phyloP scores from a whole-genome alignment of 2,113 vertebrate genomes.

The Corythaeola cristata region DNA sequence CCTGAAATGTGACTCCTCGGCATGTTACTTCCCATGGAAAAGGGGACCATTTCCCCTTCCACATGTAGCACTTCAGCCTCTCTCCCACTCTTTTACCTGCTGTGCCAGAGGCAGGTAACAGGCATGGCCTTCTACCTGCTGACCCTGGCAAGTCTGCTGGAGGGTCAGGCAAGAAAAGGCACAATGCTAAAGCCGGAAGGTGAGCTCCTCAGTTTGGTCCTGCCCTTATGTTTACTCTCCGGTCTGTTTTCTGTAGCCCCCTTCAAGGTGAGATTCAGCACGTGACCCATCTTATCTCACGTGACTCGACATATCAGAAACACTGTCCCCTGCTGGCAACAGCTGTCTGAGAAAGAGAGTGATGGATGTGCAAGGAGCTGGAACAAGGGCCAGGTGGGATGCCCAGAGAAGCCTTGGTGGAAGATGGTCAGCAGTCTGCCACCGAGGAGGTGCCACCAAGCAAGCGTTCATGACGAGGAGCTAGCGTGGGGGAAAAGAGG shows the following conservation, averaged over 20 bases:
- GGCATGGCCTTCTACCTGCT: background rate
- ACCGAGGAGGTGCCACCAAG: background rate
- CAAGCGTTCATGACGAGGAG: background rate
- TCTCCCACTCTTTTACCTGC: background rate
- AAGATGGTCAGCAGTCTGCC: background rate
- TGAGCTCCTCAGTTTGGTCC: background rate
- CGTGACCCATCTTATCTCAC: accelerated
- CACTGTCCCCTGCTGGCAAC: accelerated
- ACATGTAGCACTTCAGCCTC: background rate
- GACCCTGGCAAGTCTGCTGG: background rate
- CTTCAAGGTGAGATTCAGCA: background rate
- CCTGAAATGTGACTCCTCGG: background rate
- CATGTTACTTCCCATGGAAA: background rate
- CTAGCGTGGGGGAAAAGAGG: accelerated
- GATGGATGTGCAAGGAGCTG: background rate
- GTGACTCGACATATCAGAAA: background rate
- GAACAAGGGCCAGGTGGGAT: background rate
- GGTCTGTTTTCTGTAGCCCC: background rate
- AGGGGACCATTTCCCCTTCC: background rate
- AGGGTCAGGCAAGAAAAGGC: background rate
- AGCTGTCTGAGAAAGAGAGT: background rate
- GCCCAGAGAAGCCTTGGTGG: background rate
- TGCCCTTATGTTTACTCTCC: background rate
- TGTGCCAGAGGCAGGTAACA: background rate
- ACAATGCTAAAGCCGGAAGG: background rate